Percentiles rank a stretch among this genome's conserved stretches.
Evolutionary conservation across 2,113 vertebrate genomes (phyloP).

Genomic region (Phycodurus eques): DNA sequence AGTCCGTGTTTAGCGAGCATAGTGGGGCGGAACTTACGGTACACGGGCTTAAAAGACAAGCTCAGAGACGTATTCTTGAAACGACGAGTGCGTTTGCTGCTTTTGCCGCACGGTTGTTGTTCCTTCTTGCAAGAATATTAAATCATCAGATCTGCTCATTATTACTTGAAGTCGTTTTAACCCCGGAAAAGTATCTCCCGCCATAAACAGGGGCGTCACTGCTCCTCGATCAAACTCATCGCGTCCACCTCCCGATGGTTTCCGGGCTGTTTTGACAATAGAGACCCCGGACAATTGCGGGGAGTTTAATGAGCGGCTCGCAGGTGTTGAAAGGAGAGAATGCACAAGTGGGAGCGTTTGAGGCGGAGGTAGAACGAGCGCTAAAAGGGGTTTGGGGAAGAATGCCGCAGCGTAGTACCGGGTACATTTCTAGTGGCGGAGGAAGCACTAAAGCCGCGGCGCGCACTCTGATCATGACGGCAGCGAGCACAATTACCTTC

Average conservation of each 20-base stretch:
- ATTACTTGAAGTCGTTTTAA: too few species aligned
- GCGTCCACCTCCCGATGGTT: conserved; percentile 73
- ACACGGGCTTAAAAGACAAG: too few species aligned
- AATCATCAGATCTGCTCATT: too few species aligned
- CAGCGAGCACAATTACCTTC: conserved; percentile 99
- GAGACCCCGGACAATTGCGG: conserved; percentile 77
- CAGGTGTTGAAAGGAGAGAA: conserved; percentile 60
- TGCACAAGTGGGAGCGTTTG: conserved; percentile 52
- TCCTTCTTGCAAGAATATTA: too few species aligned
- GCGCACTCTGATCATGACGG: conserved; percentile 99
- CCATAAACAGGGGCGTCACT: conserved; percentile 38
- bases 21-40: too few species aligned
- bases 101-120: too few species aligned
- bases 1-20: too few species aligned
- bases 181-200: too few species aligned
- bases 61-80: too few species aligned
- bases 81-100: too few species aligned
- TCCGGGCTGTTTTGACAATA: conserved; percentile 85
- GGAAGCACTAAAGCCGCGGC: conserved; percentile 98
- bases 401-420: conserved; percentile 84
- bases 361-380: conserved; percentile 31
- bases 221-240: conserved; percentile 65
- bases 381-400: conserved; percentile 57
- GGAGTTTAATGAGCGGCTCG: conserved; percentile 87
- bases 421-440: conserved; percentile 95